Conservation (phyloP, 2,113 vertebrate genomes). For the Cinclus cinclus region DNA sequence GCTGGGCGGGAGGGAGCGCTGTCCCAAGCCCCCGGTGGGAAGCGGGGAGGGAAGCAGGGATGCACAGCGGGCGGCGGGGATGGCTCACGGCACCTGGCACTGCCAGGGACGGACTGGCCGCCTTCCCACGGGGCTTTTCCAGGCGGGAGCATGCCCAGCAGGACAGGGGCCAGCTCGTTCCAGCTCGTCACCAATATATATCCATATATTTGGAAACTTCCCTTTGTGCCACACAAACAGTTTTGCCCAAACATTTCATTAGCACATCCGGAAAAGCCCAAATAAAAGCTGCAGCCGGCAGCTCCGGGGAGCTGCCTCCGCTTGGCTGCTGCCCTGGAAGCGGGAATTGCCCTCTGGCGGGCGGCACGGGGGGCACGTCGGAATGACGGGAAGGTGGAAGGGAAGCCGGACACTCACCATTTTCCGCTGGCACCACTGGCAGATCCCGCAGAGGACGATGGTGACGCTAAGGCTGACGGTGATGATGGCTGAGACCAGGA, state of each 20-base stretch:
- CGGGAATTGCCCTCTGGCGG: background rate
- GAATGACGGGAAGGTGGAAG: background rate
- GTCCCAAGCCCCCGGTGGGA: background rate
- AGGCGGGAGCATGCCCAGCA: slow-evolving; percentile 21
- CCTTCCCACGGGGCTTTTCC: background rate
- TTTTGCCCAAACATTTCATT: slow-evolving; percentile 45
- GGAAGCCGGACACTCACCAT: slow-evolving; percentile 81
- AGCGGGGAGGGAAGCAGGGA: background rate
- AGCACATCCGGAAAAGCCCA: slow-evolving; percentile 4
- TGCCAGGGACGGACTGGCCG: background rate
- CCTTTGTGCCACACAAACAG: background rate
- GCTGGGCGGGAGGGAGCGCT: background rate
- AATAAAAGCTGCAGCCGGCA: background rate
- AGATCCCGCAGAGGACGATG: slow-evolving; percentile 95
- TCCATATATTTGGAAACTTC: slow-evolving; percentile 17
- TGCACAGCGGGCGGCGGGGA: background rate
- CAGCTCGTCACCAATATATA: background rate
- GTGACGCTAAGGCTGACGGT: slow-evolving; percentile 96
- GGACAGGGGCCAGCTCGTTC: slow-evolving; percentile 18
- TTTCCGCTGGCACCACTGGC: slow-evolving; percentile 98
- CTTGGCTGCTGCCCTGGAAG: background rate
- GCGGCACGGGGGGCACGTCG: background rate
- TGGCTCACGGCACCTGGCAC: background rate
- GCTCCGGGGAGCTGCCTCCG: background rate
- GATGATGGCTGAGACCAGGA: slow-evolving; percentile 95